phyloP scores from a whole-genome alignment of 2,888 invertebrate genomes.

The Ecdyonurus torrentis region DNA sequence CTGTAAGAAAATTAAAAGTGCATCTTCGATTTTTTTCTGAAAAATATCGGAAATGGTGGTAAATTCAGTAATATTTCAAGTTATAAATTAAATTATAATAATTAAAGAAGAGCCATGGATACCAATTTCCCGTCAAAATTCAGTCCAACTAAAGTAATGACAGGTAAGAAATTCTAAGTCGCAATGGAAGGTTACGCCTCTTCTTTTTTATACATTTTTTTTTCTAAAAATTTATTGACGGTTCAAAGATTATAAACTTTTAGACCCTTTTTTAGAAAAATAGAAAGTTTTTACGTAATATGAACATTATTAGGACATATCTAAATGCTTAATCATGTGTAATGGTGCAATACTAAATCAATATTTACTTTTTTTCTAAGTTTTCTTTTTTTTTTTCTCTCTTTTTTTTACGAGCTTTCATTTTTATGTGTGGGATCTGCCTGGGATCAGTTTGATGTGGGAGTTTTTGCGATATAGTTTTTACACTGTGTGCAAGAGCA shows the following conservation, averaged over 20 bases:
- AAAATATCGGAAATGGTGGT: background rate
- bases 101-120: slow-evolving; percentile 12
- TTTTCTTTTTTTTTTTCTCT: too few relatives aligned
- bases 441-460: too few relatives aligned
- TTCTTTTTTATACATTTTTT: background rate
- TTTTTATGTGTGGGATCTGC: too few relatives aligned
- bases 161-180: slow-evolving; percentile 12
- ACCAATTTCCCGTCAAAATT: slow-evolving; percentile 15
- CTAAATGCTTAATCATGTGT: background rate
- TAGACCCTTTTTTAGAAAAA: background rate
- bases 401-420: too few relatives aligned
- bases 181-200: background rate
- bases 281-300: background rate
- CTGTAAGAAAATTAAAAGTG: background rate
- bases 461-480: too few relatives aligned
- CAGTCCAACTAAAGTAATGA: slow-evolving; percentile 14
- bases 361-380: too few relatives aligned
- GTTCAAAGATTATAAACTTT: background rate
- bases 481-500: too few relatives aligned
- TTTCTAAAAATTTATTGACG: background rate
- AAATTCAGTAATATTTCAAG: background rate
- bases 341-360: too few relatives aligned
- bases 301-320: background rate
- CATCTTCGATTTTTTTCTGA: background rate
- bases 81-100: background rate